Conservation (phyloP, 2,888 invertebrate species). For the Limnephilus rhombicus region DNA sequence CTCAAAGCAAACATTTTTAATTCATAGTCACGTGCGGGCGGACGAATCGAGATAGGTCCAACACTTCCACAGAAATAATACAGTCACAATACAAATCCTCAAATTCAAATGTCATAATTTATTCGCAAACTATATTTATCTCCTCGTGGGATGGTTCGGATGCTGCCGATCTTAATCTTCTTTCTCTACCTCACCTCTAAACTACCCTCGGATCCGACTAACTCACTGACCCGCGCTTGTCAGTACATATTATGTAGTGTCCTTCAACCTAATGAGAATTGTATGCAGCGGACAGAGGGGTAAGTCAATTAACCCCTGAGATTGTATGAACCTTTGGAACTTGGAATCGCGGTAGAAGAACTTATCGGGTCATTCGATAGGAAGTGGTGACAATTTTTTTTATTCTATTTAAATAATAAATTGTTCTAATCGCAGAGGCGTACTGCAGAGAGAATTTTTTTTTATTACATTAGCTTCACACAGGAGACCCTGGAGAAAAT, state of each 20-base stretch:
- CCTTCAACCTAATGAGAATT: conserved; percentile 49
- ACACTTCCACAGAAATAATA: conserved; percentile 22
- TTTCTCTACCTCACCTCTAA: background rate
- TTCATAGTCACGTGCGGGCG: conserved; percentile 40
- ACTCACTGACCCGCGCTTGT: conserved; percentile 49
- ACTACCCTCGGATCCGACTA: conserved; percentile 45
- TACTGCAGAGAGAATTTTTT: background rate
- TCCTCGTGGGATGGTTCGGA: conserved; percentile 49
- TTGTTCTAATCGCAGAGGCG: background rate
- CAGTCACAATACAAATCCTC: conserved; percentile 49
- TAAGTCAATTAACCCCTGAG: conserved; percentile 37
- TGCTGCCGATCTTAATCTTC: conserved; percentile 13
- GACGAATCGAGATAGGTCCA: conserved; percentile 8
- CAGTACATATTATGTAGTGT: conserved; percentile 59
- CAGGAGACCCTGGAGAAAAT: no score
- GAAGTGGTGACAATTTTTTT: background rate
- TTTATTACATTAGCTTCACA: no score
- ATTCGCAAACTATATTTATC: conserved; percentile 60
- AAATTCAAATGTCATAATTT: conserved; percentile 57
- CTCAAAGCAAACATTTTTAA: background rate
- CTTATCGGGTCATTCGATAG: background rate
- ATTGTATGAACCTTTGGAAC: conserved; percentile 27
- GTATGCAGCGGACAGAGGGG: conserved; percentile 36
- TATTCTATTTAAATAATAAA: background rate
- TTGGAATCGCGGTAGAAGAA: conserved; percentile 20